phyloP scores from a whole-genome alignment of 2,797 vertebrate genomes.

The Balearica regulorum region DNA sequence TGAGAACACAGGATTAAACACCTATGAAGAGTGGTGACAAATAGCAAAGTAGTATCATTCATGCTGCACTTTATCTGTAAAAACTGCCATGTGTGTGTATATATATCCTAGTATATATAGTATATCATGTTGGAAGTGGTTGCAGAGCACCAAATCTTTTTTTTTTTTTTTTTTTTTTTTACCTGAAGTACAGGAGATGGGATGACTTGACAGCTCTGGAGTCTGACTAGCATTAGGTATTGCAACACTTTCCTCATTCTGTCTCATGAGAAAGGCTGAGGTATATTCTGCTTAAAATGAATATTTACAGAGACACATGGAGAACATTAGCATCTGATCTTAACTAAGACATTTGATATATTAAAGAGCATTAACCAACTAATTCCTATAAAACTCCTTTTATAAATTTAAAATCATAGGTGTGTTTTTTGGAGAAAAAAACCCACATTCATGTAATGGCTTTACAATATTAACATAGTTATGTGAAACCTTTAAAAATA shows the following conservation, averaged over 20 bases:
- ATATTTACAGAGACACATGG: not conserved
- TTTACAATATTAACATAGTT: not conserved
- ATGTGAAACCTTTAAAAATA: not conserved
- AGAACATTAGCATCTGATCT: not conserved
- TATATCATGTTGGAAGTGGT: not conserved
- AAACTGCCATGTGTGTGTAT: not conserved
- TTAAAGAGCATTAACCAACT: not conserved
- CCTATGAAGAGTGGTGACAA: not conserved
- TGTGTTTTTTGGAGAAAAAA: not conserved
- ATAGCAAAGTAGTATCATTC: not conserved
- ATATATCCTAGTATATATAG: not conserved
- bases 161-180: not conserved
- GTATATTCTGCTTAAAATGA: not conserved
- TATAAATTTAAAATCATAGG: not conserved
- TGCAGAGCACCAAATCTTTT: not conserved
- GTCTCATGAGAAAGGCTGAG: not conserved
- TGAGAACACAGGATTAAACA: not conserved
- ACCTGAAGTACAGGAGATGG: not conserved
- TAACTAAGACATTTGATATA: not conserved
- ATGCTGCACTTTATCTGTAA: not conserved
- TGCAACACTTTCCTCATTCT: not conserved
- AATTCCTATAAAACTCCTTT: not conserved
- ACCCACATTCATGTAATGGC: not conserved
- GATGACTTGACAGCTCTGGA: not conserved
- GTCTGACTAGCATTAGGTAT: not conserved